phyloP scores from a whole-genome alignment of 2,888 invertebrate genomes.

The Mactromeris polynyma region DNA sequence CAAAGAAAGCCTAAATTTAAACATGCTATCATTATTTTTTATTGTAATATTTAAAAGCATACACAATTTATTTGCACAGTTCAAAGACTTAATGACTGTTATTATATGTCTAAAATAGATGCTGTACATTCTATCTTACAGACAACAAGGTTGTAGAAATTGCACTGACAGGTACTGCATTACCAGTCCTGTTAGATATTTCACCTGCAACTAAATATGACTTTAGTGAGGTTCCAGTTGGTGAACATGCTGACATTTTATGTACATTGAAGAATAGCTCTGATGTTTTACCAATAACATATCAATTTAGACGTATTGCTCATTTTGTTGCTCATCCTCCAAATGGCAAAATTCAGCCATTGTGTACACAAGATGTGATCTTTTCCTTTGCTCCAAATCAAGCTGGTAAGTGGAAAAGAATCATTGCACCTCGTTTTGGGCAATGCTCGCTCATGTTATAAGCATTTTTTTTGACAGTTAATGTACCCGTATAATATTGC shows the following conservation, averaged over 20 bases:
- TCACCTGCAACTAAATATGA: conserved; percentile 83
- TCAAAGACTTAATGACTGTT: no score
- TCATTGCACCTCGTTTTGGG: no score
- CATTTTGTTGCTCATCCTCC: conserved; percentile 85
- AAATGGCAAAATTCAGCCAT: conserved; percentile 84
- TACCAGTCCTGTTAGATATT: conserved; percentile 85
- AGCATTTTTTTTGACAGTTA: no score
- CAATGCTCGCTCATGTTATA: no score
- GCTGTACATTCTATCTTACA: conserved; percentile 45
- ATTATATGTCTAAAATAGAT: no score
- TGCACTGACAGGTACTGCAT: conserved; percentile 87
- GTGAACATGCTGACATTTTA: conserved; percentile 83
- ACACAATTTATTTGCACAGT: no score
- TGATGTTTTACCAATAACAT: conserved; percentile 81
- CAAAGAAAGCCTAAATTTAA: no score
- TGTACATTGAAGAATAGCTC: conserved; percentile 85
- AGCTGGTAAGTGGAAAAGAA: conserved; percentile 82
- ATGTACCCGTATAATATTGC: no score
- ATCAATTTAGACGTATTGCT: conserved; percentile 85
- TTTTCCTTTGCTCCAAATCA: conserved; percentile 87
- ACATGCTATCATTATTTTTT: no score
- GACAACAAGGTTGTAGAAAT: conserved; percentile 81
- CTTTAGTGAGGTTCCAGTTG: conserved; percentile 86
- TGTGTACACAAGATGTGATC: conserved; percentile 83
- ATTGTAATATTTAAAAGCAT: no score